These are phyloP conservation scores for Dione vanillae DNA, from an alignment of 2,888 invertebrate genomes.

Conservation along the genomic window DNA sequence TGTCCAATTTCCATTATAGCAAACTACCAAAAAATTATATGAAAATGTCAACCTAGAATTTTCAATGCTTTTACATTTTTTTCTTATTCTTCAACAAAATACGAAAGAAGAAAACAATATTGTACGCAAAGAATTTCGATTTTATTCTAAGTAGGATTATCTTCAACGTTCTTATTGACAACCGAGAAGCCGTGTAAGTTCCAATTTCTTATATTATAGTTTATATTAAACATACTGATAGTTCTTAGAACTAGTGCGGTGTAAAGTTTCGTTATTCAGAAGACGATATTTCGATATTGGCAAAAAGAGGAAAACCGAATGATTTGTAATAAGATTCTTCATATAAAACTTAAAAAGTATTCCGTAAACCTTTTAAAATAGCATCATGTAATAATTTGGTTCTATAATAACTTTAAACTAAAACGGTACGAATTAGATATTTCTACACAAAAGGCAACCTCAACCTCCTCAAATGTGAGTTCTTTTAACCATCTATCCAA, in stretches of 20 bases:
- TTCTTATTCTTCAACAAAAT: too few species aligned
- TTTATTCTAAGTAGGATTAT: too few species aligned
- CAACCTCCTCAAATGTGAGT: too few species aligned
- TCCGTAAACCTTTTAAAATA: background rate
- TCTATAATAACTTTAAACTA: background rate
- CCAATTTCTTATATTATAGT: background rate
- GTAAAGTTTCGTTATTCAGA: background rate
- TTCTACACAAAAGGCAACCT: too few species aligned
- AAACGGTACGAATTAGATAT: too few species aligned
- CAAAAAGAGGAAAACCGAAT: background rate
- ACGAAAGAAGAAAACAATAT: background rate
- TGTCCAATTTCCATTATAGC: background rate
- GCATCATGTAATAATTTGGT: background rate
- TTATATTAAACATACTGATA: slow-evolving; percentile 3
- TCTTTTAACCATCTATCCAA: too few species aligned
- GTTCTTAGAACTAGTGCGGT: background rate
- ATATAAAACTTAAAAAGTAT: background rate
- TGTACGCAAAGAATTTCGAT: background rate
- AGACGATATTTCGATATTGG: background rate
- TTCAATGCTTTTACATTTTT: too few species aligned
- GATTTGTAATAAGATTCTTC: background rate
- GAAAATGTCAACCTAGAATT: background rate
- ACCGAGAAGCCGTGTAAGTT: too few species aligned
- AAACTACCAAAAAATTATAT: background rate
- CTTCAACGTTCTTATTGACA: too few species aligned